phyloP scores from a whole-genome alignment of 2,113 vertebrate species.

The Dryoscopus gambensis region DNA sequence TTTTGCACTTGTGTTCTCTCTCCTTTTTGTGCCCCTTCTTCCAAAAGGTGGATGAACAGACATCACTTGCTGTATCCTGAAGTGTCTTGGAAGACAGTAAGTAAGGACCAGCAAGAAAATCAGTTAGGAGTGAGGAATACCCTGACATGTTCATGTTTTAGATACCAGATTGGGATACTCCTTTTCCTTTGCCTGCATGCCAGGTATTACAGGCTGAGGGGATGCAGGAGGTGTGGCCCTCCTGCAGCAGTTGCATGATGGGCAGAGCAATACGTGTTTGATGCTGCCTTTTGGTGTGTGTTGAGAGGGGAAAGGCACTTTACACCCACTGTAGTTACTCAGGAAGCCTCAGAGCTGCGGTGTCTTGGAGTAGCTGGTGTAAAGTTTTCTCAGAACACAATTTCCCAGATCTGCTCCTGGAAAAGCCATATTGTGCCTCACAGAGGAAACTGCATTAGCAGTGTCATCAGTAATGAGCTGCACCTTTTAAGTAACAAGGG shows the following conservation, averaged over 20 bases:
- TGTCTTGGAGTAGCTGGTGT: background rate
- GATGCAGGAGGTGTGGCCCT: background rate
- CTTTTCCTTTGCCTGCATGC: background rate
- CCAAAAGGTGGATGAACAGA: background rate
- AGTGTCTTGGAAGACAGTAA: background rate
- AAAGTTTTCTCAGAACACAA: background rate
- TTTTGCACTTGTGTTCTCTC: background rate
- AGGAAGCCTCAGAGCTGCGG: fast-evolving
- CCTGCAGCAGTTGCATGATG: background rate
- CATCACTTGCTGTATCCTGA: background rate
- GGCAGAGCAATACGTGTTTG: background rate
- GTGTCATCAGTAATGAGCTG: background rate
- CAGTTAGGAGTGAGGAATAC: background rate
- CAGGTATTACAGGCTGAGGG: background rate
- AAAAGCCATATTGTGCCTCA: background rate
- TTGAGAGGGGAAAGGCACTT: background rate
- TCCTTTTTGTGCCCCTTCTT: background rate
- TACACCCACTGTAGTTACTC: background rate
- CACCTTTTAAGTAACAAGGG: background rate
- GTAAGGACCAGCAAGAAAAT: background rate
- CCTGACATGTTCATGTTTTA: background rate
- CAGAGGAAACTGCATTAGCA: background rate
- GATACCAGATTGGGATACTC: background rate
- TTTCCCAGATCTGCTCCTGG: background rate
- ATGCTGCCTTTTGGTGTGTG: background rate